Base-by-base conservation (phyloP, 2,797 vertebrate species). In the Tachyglossus aculeatus region DNA sequence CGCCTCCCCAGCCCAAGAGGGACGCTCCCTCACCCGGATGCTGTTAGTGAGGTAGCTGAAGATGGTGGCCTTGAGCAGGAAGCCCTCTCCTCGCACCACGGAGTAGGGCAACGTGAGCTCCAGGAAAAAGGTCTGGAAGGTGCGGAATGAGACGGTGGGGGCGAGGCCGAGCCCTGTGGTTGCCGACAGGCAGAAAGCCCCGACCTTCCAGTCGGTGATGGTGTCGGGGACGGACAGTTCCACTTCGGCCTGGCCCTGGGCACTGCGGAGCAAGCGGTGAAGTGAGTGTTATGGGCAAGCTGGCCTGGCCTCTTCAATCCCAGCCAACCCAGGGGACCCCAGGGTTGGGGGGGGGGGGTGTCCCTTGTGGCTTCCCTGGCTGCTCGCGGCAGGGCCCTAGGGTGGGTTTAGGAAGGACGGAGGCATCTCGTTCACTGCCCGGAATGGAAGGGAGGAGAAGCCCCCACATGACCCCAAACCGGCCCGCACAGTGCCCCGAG, bases 41-140 rank as follows among this genome's bases (percentile, higher is more conserved):
- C 93, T 95, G 8, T 91, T 84, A 65, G 92, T 74, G 41, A 96
- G 93, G 44, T 96, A 96, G 85, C 92, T 96, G 88, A 96, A 96
- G 77, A 96, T 89, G 0, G 92, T 93, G 63, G 94, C 94, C 74
- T 91, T 94, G 40, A 96, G 90, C 0, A 63, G 88, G 56, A 96
- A 96, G 61, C 87, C 90, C 82, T 96, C 95, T 51, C 94, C 94
- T 34, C 92, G 87, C 71, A 95, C 84, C 57, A 96, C 91, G 0
- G 95, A 95, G 85, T 95, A 96, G 0, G 94, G 95, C 58, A 96
- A 62, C 1, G 92, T 93, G 47, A 95, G 89, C 6, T 94, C 94
- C 67, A 96, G 91, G 27, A 95, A 96, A 88, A 96, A 96, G 0
- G 95, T 93, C 88, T 95, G 90, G 87, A 96, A 95, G 43, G 89